A percentile compares a stretch with the other conserved stretches of the same genome.
These are phyloP conservation scores for Crenichthys baileyi DNA, from an alignment of 2,797 vertebrate species.

Conservation along the genomic window DNA sequence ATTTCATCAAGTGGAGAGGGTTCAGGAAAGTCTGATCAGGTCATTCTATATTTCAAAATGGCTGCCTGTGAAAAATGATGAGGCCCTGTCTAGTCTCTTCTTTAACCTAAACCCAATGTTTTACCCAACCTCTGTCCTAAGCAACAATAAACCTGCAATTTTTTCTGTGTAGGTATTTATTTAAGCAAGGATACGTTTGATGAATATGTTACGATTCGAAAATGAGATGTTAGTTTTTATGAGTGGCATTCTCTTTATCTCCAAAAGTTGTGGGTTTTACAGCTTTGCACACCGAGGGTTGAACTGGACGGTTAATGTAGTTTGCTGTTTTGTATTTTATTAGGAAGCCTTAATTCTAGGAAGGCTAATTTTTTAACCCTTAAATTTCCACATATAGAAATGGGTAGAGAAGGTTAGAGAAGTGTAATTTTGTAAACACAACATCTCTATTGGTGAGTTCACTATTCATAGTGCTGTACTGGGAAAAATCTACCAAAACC, in stretches of 20 bases:
- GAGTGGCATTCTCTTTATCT: neutral
- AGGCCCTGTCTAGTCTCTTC: too few species aligned
- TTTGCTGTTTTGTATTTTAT: neutral
- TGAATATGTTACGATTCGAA: neutral
- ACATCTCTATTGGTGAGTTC: neutral
- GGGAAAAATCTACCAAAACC: neutral
- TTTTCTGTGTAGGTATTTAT: neutral
- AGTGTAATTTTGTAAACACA: neutral
- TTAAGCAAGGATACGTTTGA: neutral
- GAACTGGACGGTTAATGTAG: neutral
- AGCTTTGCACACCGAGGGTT: neutral
- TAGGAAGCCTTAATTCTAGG: neutral
- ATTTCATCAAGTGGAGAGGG: neutral
- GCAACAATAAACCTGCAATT: neutral
- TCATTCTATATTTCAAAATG: neutral
- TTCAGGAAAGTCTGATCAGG: neutral
- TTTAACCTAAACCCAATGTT: neutral
- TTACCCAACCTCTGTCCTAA: neutral
- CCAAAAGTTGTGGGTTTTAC: neutral
- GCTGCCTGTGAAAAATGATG: too few species aligned
- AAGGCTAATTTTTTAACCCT: too few species aligned
- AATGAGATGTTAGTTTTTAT: neutral
- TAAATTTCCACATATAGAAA: neutral
- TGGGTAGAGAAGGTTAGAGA: neutral
- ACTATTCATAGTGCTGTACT: neutral